These are phyloP conservation scores for Thalassoma bifasciatum DNA, from an alignment of 2,113 vertebrate genomes.

Conservation along the genomic window DNA sequence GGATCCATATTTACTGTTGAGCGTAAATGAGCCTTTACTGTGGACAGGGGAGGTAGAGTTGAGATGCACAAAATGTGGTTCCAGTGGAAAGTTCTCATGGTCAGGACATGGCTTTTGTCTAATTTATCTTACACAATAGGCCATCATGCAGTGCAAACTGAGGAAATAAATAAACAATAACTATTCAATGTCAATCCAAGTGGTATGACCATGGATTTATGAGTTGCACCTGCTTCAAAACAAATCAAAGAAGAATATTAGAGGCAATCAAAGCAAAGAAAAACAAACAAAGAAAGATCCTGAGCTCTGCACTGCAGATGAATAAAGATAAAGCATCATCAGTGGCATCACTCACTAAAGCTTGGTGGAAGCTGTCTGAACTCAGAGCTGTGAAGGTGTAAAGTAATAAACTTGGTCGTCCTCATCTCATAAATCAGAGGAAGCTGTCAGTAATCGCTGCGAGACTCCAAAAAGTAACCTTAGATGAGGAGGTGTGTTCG, in stretches of 20 bases:
- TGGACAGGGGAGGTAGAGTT: too few relatives aligned
- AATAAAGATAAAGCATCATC: background rate
- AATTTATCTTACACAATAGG: too few relatives aligned
- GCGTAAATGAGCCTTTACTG: too few relatives aligned
- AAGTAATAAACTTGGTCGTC: slow-evolving; percentile 31
- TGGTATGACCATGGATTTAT: background rate
- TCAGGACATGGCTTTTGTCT: too few relatives aligned
- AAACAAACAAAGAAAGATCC: background rate
- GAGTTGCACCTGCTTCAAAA: background rate
- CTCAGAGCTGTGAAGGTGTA: slow-evolving; percentile 35
- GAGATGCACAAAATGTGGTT: too few relatives aligned
- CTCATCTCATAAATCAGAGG: slow-evolving; percentile 44
- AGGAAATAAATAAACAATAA: too few relatives aligned
- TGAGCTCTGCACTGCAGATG: background rate
- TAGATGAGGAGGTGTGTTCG: slow-evolving; percentile 43
- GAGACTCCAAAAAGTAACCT: slow-evolving; percentile 23
- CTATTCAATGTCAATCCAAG: background rate
- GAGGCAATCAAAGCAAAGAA: background rate
- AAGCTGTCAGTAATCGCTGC: slow-evolving; percentile 17
- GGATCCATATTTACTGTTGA: too few relatives aligned
- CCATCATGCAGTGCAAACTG: too few relatives aligned
- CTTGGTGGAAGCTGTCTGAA: slow-evolving; percentile 12
- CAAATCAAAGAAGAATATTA: background rate
- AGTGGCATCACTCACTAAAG: slow-evolving; percentile 9
- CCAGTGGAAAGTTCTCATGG: too few relatives aligned